These are phyloP conservation scores for Arrhamphus sclerolepis DNA, from an alignment of 2,797 vertebrate genomes.

Conservation along the genomic window DNA sequence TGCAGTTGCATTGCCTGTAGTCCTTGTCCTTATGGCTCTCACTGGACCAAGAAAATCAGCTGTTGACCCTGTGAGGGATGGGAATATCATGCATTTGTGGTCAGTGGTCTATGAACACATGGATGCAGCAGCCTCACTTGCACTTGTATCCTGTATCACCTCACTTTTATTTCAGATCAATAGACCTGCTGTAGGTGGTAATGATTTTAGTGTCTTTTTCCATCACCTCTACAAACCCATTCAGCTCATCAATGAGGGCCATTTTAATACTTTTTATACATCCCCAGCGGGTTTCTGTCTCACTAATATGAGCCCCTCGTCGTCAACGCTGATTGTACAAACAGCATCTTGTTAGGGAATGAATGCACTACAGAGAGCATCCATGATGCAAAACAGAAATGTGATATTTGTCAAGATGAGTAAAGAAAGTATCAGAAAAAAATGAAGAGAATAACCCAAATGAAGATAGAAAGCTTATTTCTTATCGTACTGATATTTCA, in stretches of 20 bases:
- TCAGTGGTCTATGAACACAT: slow-evolving; percentile 38
- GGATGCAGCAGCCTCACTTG: slow-evolving; percentile 38
- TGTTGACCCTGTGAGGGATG: slow-evolving; percentile 35
- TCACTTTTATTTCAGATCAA: slow-evolving; percentile 50
- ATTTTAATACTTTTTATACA: slow-evolving; percentile 58
- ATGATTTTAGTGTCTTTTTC: slow-evolving; percentile 66
- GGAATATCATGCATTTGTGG: slow-evolving; percentile 26
- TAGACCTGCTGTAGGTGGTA: slow-evolving; percentile 55
- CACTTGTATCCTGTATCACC: not conserved
- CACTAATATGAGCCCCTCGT: slow-evolving; percentile 55
- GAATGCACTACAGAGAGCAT: slow-evolving; percentile 7
- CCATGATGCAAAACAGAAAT: slow-evolving; percentile 18
- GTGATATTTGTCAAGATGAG: slow-evolving; percentile 27
- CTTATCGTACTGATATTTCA: slow-evolving; percentile 14
- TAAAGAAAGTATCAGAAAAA: slow-evolving; percentile 24
- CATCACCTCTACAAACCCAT: slow-evolving; percentile 61
- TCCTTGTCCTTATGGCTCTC: slow-evolving; percentile 88
- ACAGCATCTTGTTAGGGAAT: slow-evolving; percentile 39
- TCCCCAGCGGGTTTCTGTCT: slow-evolving; percentile 54
- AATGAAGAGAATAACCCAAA: slow-evolving; percentile 14
- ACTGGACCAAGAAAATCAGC: slow-evolving; percentile 45
- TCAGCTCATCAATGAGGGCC: slow-evolving; percentile 57
- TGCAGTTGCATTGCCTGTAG: slow-evolving; percentile 88
- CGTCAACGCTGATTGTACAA: slow-evolving; percentile 56
- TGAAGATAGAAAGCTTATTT: slow-evolving; percentile 1